Evolutionary conservation across 2,888 invertebrate genomes (phyloP).

Genomic region (Drosophila borealis): DNA sequence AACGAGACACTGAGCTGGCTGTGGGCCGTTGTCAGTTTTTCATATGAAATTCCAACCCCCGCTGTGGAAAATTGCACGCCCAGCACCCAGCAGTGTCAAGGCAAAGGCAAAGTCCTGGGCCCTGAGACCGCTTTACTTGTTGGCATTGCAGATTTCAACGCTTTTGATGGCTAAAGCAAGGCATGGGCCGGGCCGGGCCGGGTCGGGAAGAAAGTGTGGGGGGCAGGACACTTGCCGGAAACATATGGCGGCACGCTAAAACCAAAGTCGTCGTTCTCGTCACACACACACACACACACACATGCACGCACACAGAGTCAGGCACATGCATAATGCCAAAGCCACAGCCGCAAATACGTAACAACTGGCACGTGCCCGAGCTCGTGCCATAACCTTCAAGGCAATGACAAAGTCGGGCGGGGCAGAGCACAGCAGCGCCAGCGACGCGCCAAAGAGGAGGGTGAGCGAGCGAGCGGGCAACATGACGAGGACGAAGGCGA

Average conservation of each 20-base stretch:
- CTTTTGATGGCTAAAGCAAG: slow-evolving; percentile 53
- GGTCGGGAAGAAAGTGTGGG: slow-evolving; percentile 6
- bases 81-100: slow-evolving; percentile 50
- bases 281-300: slow-evolving; percentile 33
- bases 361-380: slow-evolving; percentile 65
- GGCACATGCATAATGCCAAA: slow-evolving; percentile 43
- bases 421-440: neutral
- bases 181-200: neutral
- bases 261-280: slow-evolving; percentile 62
- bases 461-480: neutral
- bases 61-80: slow-evolving; percentile 38
- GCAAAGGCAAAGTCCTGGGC: slow-evolving; percentile 45
- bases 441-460: no score
- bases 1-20: slow-evolving; percentile 1
- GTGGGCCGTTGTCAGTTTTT: slow-evolving; percentile 45
- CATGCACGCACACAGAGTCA: slow-evolving; percentile 12
- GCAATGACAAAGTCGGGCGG: slow-evolving; percentile 45
- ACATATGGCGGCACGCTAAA: slow-evolving; percentile 77
- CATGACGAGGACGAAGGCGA: slow-evolving; percentile 47
- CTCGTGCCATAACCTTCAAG: slow-evolving; percentile 70
- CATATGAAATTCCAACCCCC: slow-evolving; percentile 54
- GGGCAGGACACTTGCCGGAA: slow-evolving; percentile 74
- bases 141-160: slow-evolving; percentile 72
- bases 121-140: slow-evolving; percentile 53
- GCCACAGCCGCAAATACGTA: slow-evolving; percentile 68